Conservation (phyloP, 2,888 invertebrate species). For the Julus scanicus region DNA sequence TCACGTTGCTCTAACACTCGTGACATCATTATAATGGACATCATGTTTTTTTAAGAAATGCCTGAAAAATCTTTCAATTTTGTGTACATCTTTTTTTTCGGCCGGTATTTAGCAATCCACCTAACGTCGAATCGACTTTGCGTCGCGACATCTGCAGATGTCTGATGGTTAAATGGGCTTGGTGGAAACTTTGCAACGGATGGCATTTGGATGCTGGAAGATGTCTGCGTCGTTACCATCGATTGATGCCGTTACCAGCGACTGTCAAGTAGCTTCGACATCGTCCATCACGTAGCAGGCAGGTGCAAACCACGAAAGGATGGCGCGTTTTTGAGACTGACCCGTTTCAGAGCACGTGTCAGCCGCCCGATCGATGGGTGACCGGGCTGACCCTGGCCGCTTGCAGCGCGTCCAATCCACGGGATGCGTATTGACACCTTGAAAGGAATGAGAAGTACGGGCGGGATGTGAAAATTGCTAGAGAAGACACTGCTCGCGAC, state of each 20-base stretch:
- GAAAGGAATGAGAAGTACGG: background rate
- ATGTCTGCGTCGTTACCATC: background rate
- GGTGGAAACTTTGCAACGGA: background rate
- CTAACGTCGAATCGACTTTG: background rate
- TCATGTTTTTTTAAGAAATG: background rate
- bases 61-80: background rate
- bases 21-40: background rate
- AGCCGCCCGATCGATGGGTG: background rate
- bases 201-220: background rate
- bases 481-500: background rate
- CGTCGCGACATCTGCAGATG: background rate
- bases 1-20: no score
- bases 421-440: conserved; percentile 5
- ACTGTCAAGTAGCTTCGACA: background rate
- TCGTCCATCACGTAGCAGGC: background rate
- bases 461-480: background rate
- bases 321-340: background rate
- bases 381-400: background rate
- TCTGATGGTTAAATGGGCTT: background rate
- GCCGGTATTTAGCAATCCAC: background rate
- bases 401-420: background rate
- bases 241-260: background rate
- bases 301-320: background rate
- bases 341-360: background rate
- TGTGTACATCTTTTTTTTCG: background rate